phyloP scores from a whole-genome alignment of 2,113 vertebrate species.

The Mormyrus lacerda region DNA sequence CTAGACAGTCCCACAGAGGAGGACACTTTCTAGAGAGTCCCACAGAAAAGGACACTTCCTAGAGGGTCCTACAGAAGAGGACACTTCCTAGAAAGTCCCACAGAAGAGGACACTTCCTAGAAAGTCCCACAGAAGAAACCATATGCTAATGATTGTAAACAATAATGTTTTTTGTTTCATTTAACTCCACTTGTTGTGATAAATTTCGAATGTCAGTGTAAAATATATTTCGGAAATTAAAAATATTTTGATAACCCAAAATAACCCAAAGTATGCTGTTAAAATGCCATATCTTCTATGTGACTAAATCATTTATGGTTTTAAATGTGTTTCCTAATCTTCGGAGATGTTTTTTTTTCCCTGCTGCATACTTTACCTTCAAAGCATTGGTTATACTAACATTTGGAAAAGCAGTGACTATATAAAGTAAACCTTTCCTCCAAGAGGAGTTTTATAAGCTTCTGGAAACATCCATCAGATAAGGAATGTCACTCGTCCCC shows the following conservation, averaged over 20 bases:
- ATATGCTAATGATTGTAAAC: neutral
- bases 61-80: neutral
- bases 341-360: neutral
- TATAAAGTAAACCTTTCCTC: neutral
- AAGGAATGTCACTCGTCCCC: neutral
- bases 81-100: too few species aligned
- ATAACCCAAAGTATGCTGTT: neutral
- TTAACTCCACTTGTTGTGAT: neutral
- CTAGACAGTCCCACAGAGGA: neutral
- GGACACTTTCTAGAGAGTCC: too few species aligned
- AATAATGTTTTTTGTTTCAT: neutral
- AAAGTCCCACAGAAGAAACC: neutral
- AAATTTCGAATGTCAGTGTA: neutral
- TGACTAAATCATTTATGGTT: neutral
- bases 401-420: slow-evolving; percentile 5
- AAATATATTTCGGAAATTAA: neutral
- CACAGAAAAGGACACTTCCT: too few species aligned
- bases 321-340: neutral
- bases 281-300: neutral
- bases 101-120: neutral
- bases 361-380: neutral
- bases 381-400: neutral
- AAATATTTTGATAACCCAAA: neutral
- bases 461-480: slow-evolving; percentile 19
- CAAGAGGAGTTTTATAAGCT: slow-evolving; percentile 6